phyloP scores from a whole-genome alignment of 2,797 vertebrate species.

The Ctenosaura bakeri region DNA sequence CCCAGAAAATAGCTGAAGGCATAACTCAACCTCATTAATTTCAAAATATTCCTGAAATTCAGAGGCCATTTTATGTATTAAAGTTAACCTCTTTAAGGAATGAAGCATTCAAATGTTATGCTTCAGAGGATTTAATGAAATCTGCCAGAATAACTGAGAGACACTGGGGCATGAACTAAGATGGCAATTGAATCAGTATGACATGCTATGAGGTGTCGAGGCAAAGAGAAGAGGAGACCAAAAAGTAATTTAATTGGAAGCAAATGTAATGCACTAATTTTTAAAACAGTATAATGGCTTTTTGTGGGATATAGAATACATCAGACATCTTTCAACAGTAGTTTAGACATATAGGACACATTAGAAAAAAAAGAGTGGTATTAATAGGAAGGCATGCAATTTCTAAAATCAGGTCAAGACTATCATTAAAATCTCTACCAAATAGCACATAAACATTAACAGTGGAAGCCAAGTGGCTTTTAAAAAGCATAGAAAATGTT shows the following conservation, averaged over 20 bases:
- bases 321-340: not conserved
- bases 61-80: not conserved
- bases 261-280: not conserved
- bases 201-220: not conserved
- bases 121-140: not conserved
- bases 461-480: too few species aligned
- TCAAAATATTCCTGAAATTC: not conserved
- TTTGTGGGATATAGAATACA: not conserved
- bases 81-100: not conserved
- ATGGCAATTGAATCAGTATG: not conserved
- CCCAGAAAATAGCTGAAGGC: not conserved
- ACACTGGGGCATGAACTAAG: not conserved
- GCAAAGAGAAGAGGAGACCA: not conserved
- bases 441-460: not conserved
- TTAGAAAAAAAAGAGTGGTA: too few species aligned
- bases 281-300: too few species aligned
- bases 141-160: not conserved
- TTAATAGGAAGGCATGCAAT: too few species aligned
- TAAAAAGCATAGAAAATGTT: not conserved
- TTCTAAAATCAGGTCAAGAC: not conserved
- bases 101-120: not conserved
- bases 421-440: not conserved
- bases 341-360: not conserved
- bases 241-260: not conserved
- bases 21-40: not conserved